Conservation (phyloP, 2,797 vertebrate species). For the Enteromius paludinosus region DNA sequence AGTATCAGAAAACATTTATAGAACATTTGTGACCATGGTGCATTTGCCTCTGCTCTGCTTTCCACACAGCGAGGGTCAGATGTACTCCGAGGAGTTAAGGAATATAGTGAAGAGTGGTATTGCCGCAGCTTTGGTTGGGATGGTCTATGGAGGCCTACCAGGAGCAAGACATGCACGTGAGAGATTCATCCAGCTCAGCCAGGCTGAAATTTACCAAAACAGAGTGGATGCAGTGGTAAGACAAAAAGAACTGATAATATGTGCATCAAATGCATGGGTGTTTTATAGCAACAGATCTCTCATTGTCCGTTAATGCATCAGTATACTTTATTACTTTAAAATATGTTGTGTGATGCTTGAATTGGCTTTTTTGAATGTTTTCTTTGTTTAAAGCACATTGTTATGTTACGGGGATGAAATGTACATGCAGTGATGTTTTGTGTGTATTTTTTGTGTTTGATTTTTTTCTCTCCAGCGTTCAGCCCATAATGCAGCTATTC, state of each 20-base stretch:
- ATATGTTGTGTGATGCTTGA: neutral
- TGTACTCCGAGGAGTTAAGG: conserved; percentile 79
- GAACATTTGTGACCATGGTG: neutral
- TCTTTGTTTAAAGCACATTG: neutral
- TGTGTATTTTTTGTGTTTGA: neutral
- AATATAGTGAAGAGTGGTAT: conserved; percentile 75
- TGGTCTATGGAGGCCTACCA: conserved; percentile 88
- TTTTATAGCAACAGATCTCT: neutral
- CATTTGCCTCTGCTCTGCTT: conserved; percentile 4
- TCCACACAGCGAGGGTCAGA: conserved; percentile 71
- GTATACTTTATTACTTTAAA: neutral
- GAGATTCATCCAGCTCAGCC: conserved; percentile 84
- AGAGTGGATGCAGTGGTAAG: conserved; percentile 89
- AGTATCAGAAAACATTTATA: neutral
- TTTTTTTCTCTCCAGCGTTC: conserved; percentile 76
- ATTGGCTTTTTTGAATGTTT: conserved; percentile 2
- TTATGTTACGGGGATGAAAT: neutral
- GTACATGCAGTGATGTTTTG: neutral
- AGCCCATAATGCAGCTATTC: conserved; percentile 85
- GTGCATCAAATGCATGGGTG: neutral
- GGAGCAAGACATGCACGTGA: conserved; percentile 82
- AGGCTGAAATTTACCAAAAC: conserved; percentile 84
- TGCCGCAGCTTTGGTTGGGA: conserved; percentile 75
- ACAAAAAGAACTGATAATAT: neutral
- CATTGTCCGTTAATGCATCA: neutral